phyloP scores from a whole-genome alignment of 2,888 invertebrate species.

The Ectemnius cavifrons region DNA sequence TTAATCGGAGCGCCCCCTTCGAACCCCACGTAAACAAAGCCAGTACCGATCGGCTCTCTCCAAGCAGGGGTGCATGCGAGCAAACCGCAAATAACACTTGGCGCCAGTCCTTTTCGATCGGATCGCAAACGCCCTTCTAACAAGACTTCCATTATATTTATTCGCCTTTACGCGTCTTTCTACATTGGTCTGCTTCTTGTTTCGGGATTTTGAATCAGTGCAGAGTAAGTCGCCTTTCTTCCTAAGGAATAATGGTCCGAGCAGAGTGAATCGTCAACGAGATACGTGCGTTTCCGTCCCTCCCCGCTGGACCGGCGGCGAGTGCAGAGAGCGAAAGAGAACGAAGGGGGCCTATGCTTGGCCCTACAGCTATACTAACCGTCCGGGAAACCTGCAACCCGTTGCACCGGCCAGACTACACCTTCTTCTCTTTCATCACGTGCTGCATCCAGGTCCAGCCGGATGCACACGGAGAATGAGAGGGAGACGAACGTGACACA shows the following conservation, averaged over 20 bases:
- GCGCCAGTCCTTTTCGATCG: no score
- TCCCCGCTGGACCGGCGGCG: conserved; percentile 10
- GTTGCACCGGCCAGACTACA: conserved; percentile 60
- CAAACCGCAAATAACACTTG: background rate
- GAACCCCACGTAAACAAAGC: conserved; percentile 9
- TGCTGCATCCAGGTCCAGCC: conserved; percentile 39
- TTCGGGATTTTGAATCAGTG: no score
- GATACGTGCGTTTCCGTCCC: conserved; percentile 41
- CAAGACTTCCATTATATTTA: background rate
- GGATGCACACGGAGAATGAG: conserved; percentile 38
- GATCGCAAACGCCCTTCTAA: conserved; percentile 8
- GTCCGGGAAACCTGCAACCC: conserved; percentile 64
- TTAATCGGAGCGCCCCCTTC: conserved; percentile 28
- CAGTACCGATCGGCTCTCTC: background rate
- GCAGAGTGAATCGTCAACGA: conserved; percentile 36
- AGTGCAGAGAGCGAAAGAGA: conserved; percentile 10
- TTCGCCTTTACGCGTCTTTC: no score
- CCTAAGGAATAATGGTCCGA: conserved; percentile 30
- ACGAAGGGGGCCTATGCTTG: background rate
- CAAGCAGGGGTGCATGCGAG: background rate
- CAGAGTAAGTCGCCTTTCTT: conserved; percentile 18
- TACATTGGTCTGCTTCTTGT: no score
- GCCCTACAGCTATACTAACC: conserved; percentile 58
- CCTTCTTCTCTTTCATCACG: conserved; percentile 68
- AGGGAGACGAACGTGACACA: conserved; percentile 58